Evolutionary conservation across 1,140 invertebrate genomes (phyloP), one percentile per base, ranked within the genome.

Genomic region (Halyomorpha halys): DNA sequence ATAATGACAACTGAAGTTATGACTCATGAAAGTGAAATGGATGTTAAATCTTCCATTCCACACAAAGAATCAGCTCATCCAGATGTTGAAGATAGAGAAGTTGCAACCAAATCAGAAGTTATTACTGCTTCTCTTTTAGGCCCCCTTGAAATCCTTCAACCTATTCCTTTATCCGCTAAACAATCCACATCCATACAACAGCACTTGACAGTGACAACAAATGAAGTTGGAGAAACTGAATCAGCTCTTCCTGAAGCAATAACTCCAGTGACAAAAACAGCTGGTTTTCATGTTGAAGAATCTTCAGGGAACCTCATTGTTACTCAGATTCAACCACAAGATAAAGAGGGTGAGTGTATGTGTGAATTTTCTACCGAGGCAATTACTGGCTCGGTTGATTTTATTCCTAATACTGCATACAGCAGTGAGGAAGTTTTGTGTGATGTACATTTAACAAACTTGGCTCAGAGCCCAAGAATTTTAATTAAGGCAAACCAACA

Each of bases 141-240:
- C 23, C 73, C 74, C 62, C 74, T 80, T 59, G 68, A 72, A 30
- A 59, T 73, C 3, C 63, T 69, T 19, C 71, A 67, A 61, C 75
- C 73, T 39, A 66, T 61, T 39, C 65, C 68, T 49, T 74, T 71
- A 67, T 70, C 63, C n/a, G 75, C 76, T 14, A 73, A 71, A 65
- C 65, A 68, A 69, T 65, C 76, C 13, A 69, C 75, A 59, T 69
- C 75, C 34, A 72, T 76, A 34, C 72, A 77, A 60, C 72, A 76
- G 60, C 76, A 79, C 67, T 75, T 83, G 39, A 75, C 80, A 16
- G 72, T 82, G 47, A 81, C 77, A 64, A 77, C 81, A 69, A 71
- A 76, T 64, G 71, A 74, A 56, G 72, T 75, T 65, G 78, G 72
- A 67, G 77, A 79, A 72, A 67, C 71, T n/a, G 76, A 78, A 73